Evolutionary conservation across 2,113 vertebrate genomes (phyloP).

Genomic region (Cathartes aura): DNA sequence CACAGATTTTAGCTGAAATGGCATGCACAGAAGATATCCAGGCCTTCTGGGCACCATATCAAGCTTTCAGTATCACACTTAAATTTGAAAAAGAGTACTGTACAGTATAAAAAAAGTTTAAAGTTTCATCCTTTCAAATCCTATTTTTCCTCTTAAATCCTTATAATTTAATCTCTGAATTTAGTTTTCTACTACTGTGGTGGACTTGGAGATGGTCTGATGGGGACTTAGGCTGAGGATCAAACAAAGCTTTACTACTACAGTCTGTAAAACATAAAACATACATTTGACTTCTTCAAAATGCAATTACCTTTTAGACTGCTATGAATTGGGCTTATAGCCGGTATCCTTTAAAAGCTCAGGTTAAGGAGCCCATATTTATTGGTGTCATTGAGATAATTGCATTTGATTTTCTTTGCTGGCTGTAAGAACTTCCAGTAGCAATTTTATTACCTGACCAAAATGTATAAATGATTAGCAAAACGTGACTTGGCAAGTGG

Average conservation of each 20-base stretch:
- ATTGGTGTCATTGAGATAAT: slow-evolving; percentile 32
- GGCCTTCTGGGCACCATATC: not conserved
- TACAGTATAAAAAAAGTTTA: not conserved
- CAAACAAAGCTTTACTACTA: not conserved
- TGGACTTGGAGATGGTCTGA: not conserved
- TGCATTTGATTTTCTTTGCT: slow-evolving; percentile 28
- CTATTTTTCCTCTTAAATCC: not conserved
- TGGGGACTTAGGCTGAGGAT: not conserved
- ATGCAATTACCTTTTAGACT: not conserved
- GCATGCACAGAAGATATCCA: not conserved
- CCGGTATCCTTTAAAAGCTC: not conserved
- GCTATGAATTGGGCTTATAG: not conserved
- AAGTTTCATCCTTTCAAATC: not conserved
- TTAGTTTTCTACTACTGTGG: not conserved
- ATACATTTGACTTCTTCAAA: slow-evolving; percentile 4
- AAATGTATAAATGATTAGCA: slow-evolving; percentile 10
- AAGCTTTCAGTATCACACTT: not conserved
- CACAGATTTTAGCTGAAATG: not conserved
- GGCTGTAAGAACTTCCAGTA: slow-evolving; percentile 24
- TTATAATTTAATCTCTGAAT: not conserved
- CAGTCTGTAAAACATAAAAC: not conserved
- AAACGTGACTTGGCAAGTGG: slow-evolving; percentile 5
- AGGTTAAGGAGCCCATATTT: slow-evolving; percentile 30
- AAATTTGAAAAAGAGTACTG: not conserved
- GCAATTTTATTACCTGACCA: slow-evolving; percentile 27